Base-by-base conservation (phyloP, 2,113 vertebrate genomes). In the Odontesthes bonariensis region DNA sequence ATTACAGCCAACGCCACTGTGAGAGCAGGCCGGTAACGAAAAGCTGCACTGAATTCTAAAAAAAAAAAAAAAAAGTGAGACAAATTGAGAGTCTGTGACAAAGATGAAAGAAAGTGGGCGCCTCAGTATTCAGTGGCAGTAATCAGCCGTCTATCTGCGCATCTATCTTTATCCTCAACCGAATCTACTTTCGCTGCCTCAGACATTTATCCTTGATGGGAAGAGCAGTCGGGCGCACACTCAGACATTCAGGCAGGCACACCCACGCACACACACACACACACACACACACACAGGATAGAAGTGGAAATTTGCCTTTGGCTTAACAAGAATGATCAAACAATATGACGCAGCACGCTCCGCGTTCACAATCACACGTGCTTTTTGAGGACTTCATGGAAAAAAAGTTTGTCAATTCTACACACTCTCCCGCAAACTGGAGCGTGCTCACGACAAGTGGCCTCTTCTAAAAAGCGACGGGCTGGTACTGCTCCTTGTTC, bases 141-240 rank as follows among this genome's bases (percentile, higher is more conserved):
- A 85, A 88, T 87, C 88, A 86, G 84, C 79, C 73, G 75, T 84
- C 66, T 76, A 85, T 73, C 79, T 71, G 76, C 59, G 73, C 49
- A 46, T 79, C 85, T 74, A 85, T 90, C 87, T 89, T 88, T 84
- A 90, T 89, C 88, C 82, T 72, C 79, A 31, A 81, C 79, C 72
- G 82, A 82, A 84, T 86, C 83, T 81, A 82, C 82, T 81, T 77
- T 73, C 76, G 76, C 47, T 52, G 55, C 73, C 71, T 86, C 76
- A 44, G 62, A 78, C 56, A 64, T 82, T 85, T 71, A 72, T 79
- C 67, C 61, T 59, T 59, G 75, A 75, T 49, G n/a, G 78, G 54
- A 79, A 56, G 61, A 77, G 66, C 66, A 75, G 58, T 59, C 74
- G 61, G 27, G 8, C 27, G 3, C 27, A 27, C 27, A 27, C 27